Conservation (phyloP, 2,888 invertebrate species). For the Merodon equestris region DNA sequence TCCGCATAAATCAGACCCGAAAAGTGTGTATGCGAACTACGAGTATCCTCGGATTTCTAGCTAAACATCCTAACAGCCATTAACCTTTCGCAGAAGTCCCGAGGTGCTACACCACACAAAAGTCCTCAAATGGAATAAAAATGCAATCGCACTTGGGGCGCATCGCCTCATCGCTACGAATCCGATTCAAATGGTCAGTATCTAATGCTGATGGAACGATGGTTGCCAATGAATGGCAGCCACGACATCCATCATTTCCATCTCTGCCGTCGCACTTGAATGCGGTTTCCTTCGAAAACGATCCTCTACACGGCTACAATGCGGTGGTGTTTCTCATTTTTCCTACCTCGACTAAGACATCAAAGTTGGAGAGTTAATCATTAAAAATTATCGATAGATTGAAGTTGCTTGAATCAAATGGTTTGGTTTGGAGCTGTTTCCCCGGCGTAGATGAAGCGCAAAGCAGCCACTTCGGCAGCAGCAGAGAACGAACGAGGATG, state of each 20-base stretch:
- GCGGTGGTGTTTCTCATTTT: conserved; percentile 23
- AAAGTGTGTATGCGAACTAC: conserved; percentile 35
- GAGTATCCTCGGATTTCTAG: neutral
- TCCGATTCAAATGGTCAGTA: conserved; percentile 46
- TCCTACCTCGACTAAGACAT: conserved; percentile 61
- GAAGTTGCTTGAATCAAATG: conserved; percentile 32
- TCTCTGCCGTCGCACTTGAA: conserved; percentile 42
- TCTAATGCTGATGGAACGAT: conserved; percentile 65
- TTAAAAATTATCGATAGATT: conserved; percentile 67
- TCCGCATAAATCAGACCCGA: conserved; percentile 67
- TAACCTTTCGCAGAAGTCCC: conserved; percentile 65
- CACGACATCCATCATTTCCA: conserved; percentile 60
- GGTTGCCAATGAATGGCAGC: conserved; percentile 57
- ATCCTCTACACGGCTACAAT: conserved; percentile 36
- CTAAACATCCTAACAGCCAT: conserved; percentile 41
- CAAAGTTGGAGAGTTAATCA: conserved; percentile 64
- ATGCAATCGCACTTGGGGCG: conserved; percentile 6
- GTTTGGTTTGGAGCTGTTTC: too few relatives aligned
- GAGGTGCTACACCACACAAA: conserved; percentile 8
- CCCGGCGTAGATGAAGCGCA: too few relatives aligned
- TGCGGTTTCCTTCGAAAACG: conserved; percentile 14
- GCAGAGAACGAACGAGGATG: conserved; percentile 34
- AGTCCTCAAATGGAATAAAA: neutral
- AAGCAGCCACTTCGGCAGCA: too few relatives aligned
- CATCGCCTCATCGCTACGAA: neutral